A percentile compares a stretch with the other conserved stretches of the same genome.
These are phyloP conservation scores for Alexandromys fortis DNA, from an alignment of 2,113 vertebrate species.

Conservation along the genomic window DNA sequence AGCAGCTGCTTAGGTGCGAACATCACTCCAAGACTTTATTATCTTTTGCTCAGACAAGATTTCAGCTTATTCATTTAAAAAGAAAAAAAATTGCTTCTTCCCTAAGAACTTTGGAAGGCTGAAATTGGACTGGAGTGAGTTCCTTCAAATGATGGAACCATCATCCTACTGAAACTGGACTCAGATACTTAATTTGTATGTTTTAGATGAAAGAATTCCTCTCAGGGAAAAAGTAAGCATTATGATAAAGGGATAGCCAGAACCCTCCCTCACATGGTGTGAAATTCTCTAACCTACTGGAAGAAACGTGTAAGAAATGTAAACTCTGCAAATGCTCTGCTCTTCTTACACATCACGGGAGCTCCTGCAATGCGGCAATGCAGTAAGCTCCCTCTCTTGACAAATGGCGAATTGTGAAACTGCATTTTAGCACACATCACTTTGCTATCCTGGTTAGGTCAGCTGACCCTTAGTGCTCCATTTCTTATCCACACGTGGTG, in stretches of 20 bases:
- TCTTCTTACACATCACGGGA: background rate
- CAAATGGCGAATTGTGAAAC: background rate
- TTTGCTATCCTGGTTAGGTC: background rate
- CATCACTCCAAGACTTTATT: background rate
- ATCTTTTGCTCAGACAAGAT: background rate
- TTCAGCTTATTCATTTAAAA: background rate
- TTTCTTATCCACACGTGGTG: background rate
- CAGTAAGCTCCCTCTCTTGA: background rate
- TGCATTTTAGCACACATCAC: background rate
- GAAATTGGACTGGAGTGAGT: background rate
- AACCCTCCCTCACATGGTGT: background rate
- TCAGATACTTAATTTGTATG: background rate
- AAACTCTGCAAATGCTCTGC: background rate
- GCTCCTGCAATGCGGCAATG: accelerated
- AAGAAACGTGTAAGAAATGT: background rate
- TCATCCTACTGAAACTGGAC: background rate
- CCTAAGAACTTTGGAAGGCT: background rate
- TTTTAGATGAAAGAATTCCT: background rate
- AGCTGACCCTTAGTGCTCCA: background rate
- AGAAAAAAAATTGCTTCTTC: background rate
- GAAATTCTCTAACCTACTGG: background rate
- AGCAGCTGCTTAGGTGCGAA: background rate
- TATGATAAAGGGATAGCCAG: background rate
- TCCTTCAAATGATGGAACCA: background rate
- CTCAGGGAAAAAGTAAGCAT: background rate